Evolutionary conservation across 2,888 invertebrate genomes (phyloP), one percentile per base, ranked within the genome.

Genomic region (Pogonocherus hispidulus): DNA sequence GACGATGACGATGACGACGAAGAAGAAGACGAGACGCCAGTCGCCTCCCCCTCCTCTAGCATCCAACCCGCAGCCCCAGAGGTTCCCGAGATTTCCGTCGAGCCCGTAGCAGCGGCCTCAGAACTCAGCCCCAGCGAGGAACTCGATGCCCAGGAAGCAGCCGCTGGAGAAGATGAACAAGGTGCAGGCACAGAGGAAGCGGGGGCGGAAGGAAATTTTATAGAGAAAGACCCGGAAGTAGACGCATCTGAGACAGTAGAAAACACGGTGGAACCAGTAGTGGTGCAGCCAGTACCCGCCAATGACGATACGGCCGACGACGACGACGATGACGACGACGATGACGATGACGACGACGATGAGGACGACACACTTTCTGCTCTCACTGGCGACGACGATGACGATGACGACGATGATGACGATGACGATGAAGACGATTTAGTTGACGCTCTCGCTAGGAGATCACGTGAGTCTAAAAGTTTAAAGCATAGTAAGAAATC

Each of bases 381-480:
- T 69, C 87, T 87, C 35, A 89, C 89, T 66, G 89, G 89, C 8
- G 88, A 89, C 70, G 92, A 91, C 77, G 91, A 89, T 57, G 90
- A 90, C 67, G 89, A 90, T 52, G 92, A 91, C 63, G 91, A 90
- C 47, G 87, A 88, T 41, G 90, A 91, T 57, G 91, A 90, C 20
- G 92, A 91, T 23, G 91, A 91, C 20, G 91, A 90, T 2, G 91
- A 90, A 20, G n/a, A n/a, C n/a, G n/a, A n/a, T n/a, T n/a, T n/a
- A n/a, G n/a, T n/a, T 81, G 88, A 91, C 79, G 90, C 93, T 85
- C 89, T 90, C 82, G 90, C 91, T 80, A 90, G 90, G 86, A 87
- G 88, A 88, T 89, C 94, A 93, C 94, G 94, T 94, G 94, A 94
- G 94, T 94, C 93, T 83, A 93, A 92, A 91, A 83, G 82, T 78